Evolutionary conservation across 1,140 invertebrate species (phyloP).

Genomic region (Drosophila pruinosa): DNA sequence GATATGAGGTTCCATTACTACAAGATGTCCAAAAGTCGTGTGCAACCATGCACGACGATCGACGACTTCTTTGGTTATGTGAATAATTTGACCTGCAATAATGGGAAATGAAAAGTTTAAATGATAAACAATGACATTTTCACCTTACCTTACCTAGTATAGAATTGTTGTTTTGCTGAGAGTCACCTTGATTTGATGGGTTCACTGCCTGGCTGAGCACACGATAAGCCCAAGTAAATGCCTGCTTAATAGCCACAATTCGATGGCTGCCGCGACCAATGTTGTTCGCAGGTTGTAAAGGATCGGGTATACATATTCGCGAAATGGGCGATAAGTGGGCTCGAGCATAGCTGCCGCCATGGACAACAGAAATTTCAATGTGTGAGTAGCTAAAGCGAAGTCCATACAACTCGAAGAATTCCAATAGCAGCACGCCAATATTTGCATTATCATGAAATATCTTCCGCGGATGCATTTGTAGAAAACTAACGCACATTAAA

Average conservation of each 20-base stretch:
- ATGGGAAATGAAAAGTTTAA: background rate
- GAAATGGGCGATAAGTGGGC: background rate
- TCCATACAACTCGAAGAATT: conserved; percentile 98
- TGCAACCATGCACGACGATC: conserved; percentile 91
- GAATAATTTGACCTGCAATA: conserved; percentile 89
- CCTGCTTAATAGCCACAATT: conserved; percentile 92
- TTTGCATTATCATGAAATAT: conserved; percentile 87
- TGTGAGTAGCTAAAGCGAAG: conserved; percentile 97
- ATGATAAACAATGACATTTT: background rate
- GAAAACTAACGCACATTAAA: conserved; percentile 98
- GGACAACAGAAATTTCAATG: conserved; percentile 95
- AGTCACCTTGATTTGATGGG: conserved; percentile 65
- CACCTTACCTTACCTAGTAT: conserved; percentile 39
- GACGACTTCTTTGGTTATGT: conserved; percentile 95
- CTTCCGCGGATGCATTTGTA: conserved; percentile 89
- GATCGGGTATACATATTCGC: conserved; percentile 94
- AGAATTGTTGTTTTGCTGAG: conserved; percentile 84
- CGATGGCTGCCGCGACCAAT: conserved; percentile 98
- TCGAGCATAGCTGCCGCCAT: conserved; percentile 93
- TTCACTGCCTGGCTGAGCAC: conserved; percentile 91
- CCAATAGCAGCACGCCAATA: conserved; percentile 95
- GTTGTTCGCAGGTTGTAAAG: conserved; percentile 94
- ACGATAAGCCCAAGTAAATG: conserved; percentile 97
- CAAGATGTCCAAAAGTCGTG: conserved; percentile 81
- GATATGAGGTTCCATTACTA: conserved; percentile 12